Evolutionary conservation across 2,888 invertebrate species (phyloP).

Genomic region (Thyatira batis): DNA sequence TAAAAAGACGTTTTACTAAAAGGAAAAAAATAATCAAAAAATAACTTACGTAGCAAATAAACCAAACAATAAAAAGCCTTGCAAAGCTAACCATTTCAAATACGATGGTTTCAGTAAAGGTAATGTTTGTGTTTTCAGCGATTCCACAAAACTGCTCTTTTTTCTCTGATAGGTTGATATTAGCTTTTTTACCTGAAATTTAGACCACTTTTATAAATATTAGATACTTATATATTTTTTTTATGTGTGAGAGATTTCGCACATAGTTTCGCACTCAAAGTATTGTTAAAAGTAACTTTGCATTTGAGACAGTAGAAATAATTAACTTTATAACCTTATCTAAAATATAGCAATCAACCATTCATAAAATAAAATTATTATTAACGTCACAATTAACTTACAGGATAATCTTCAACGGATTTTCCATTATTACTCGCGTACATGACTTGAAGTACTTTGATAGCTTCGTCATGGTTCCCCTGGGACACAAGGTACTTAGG

Average conservation of each 20-base stretch:
- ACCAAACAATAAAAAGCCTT: constrained; percentile 69
- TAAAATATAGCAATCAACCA: no score
- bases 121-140: constrained; percentile 55
- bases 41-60: constrained; percentile 79
- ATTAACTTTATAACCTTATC: no score
- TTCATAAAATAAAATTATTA: no score
- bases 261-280: no score
- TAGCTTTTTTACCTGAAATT: neutral
- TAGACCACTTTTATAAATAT: no score
- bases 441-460: constrained; percentile 77
- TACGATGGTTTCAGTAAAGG: constrained; percentile 64
- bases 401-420: constrained; percentile 45
- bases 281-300: no score
- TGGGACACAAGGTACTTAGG: constrained; percentile 85
- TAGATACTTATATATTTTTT: no score
- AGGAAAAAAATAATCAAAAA: constrained; percentile 14
- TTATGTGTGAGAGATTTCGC: no score
- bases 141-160: neutral
- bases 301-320: no score
- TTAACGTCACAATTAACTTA: constrained; percentile 29
- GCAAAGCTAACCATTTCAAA: constrained; percentile 60
- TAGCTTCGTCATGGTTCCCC: constrained; percentile 76
- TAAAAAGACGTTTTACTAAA: neutral
- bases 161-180: neutral
- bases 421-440: constrained; percentile 48